A percentile compares a stretch with the other conserved stretches of the same genome.
These are phyloP conservation scores for Gryllus longicercus DNA, from an alignment of 2,888 invertebrate species.

Conservation along the genomic window DNA sequence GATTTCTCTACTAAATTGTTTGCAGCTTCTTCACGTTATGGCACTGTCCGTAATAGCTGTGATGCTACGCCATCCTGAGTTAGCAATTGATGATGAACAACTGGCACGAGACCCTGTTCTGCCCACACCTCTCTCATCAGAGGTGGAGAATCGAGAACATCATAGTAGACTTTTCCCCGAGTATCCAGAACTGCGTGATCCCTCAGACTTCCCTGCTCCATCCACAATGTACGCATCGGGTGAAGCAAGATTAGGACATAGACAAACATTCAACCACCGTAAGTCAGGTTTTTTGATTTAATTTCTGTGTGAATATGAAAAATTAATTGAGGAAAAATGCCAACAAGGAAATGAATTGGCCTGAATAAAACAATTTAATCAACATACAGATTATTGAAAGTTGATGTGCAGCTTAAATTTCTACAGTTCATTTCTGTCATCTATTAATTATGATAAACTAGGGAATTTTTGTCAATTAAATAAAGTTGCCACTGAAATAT, in stretches of 20 bases:
- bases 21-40: conserved; percentile 70
- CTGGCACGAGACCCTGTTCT: conserved; percentile 48
- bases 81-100: conserved; percentile 51
- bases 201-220: background rate
- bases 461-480: too few species aligned
- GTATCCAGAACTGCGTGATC: background rate
- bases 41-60: conserved; percentile 71
- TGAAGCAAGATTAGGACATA: background rate
- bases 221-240: background rate
- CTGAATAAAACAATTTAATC: too few species aligned
- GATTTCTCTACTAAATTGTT: conserved; percentile 34
- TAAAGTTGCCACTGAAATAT: too few species aligned
- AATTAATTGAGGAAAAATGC: too few species aligned
- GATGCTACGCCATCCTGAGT: conserved; percentile 68
- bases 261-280: background rate
- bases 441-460: too few species aligned
- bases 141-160: conserved; percentile 53
- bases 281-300: background rate
- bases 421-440: too few species aligned
- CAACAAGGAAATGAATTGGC: too few species aligned
- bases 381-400: too few species aligned
- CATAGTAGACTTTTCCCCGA: background rate
- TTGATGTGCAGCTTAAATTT: too few species aligned
- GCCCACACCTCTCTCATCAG: conserved; percentile 71
- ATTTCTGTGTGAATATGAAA: too few species aligned